Evolutionary conservation across 1,140 invertebrate genomes (phyloP).

Genomic region (Archivesica marissinica): DNA sequence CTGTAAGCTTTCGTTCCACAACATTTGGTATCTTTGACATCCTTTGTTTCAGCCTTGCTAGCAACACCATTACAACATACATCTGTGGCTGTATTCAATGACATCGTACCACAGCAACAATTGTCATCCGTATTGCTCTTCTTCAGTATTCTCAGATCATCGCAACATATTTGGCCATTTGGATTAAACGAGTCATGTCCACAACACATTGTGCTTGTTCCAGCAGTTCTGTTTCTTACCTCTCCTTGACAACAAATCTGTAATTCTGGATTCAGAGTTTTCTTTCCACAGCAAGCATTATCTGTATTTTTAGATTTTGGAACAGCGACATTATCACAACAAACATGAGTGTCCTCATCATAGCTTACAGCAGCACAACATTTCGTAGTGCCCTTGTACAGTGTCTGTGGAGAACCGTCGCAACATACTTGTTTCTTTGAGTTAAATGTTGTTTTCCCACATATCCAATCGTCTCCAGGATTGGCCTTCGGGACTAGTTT

Average conservation of each 20-base stretch:
- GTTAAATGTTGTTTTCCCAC: slow-evolving; percentile 57
- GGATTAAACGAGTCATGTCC: slow-evolving; percentile 19
- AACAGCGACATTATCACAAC: slow-evolving; percentile 43
- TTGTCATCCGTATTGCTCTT: slow-evolving; percentile 57
- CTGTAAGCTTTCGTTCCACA: slow-evolving; percentile 48
- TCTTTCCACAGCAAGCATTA: slow-evolving; percentile 57
- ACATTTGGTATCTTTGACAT: slow-evolving; percentile 54
- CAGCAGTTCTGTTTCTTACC: slow-evolving; percentile 11
- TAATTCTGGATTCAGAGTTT: slow-evolving; percentile 41
- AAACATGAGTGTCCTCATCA: slow-evolving; percentile 12
- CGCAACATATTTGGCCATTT: slow-evolving; percentile 39
- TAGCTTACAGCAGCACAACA: slow-evolving; percentile 43
- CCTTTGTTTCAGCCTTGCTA: slow-evolving; percentile 1
- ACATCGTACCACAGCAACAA: slow-evolving; percentile 58
- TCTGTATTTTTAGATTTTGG: slow-evolving; percentile 45
- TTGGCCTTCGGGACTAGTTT: slow-evolving; percentile 27
- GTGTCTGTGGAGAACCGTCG: slow-evolving; percentile 18
- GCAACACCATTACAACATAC: slow-evolving; percentile 49
- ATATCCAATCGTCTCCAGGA: slow-evolving; percentile 44
- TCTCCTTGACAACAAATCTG: slow-evolving; percentile 53
- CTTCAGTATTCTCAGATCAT: slow-evolving; percentile 44
- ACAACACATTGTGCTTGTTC: slow-evolving; percentile 44
- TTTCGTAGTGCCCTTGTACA: slow-evolving; percentile 41
- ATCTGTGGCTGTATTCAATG: slow-evolving; percentile 37
- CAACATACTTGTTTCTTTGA: slow-evolving; percentile 57